These are phyloP conservation scores for Sylvilagus floridanus DNA, from an alignment of 2,797 vertebrate genomes.

Conservation along the genomic window DNA sequence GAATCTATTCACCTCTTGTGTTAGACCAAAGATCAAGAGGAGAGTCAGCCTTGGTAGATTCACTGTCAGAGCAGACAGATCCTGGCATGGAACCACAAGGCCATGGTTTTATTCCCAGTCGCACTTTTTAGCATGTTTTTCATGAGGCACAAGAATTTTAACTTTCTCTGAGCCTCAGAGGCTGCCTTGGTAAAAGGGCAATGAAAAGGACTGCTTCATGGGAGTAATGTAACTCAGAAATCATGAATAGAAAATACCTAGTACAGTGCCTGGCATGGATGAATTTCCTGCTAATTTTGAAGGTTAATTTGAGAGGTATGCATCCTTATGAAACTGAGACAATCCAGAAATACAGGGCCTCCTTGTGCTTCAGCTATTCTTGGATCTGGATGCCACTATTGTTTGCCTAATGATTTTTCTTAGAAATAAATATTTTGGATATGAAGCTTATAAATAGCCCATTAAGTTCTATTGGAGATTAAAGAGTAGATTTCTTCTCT, in stretches of 20 bases:
- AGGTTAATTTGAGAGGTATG: too few species aligned
- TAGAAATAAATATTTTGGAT: background rate
- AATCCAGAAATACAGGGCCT: too few species aligned
- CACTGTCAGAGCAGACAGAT: background rate
- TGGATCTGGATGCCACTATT: background rate
- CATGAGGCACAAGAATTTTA: background rate
- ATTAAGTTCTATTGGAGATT: background rate
- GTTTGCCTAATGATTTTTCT: background rate
- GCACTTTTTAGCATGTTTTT: background rate
- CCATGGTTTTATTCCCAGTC: background rate
- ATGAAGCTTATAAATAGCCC: background rate
- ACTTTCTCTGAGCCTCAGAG: background rate
- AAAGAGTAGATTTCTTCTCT: slow-evolving; percentile 4
- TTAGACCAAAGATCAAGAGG: background rate
- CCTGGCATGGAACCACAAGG: background rate
- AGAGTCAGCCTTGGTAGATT: background rate
- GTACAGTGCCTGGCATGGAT: background rate
- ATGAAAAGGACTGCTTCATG: background rate
- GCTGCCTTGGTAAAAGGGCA: background rate
- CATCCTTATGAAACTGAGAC: background rate
- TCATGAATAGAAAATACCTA: background rate
- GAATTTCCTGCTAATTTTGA: too few species aligned
- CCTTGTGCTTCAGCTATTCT: too few species aligned
- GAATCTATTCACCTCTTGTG: background rate
- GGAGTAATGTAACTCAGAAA: background rate